phyloP scores from a whole-genome alignment of 2,113 vertebrate genomes.

The Daubentonia madagascariensis region DNA sequence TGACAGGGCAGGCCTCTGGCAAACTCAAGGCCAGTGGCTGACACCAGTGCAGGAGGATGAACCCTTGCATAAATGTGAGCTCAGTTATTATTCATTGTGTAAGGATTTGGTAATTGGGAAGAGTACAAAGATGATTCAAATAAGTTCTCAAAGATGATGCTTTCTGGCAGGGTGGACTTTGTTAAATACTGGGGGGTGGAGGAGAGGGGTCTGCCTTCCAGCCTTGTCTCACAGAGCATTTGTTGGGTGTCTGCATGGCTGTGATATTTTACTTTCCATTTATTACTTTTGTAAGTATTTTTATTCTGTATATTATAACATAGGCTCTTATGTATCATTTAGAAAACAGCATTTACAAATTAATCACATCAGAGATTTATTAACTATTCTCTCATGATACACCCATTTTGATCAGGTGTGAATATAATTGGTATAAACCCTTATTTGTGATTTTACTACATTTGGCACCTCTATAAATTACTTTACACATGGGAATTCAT shows the following conservation, averaged over 20 bases:
- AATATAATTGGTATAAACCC: not conserved
- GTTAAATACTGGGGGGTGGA: too few species aligned
- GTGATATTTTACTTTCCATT: not conserved
- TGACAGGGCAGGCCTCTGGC: too few species aligned
- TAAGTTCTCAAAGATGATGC: accelerated
- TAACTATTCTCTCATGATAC: not conserved
- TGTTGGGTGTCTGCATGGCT: too few species aligned
- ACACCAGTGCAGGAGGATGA: accelerated
- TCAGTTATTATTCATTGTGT: accelerated
- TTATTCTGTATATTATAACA: too few species aligned
- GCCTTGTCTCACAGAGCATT: accelerated
- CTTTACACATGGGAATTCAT: not conserved
- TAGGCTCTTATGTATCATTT: not conserved
- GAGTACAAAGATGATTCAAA: accelerated
- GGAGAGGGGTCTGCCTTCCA: not conserved
- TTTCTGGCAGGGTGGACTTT: not conserved
- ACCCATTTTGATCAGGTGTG: not conserved
- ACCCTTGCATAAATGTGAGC: not conserved
- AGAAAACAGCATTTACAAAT: not conserved
- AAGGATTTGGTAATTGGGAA: not conserved
- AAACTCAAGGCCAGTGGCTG: accelerated
- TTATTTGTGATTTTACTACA: not conserved
- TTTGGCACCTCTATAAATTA: not conserved
- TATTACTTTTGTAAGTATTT: not conserved
- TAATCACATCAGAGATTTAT: not conserved